Evolutionary conservation across 37 sponge, comb jelly and placozoan genomes (phyloP), one percentile per base, ranked within the genome.

Genomic region (Hexactinellida sp.): DNA sequence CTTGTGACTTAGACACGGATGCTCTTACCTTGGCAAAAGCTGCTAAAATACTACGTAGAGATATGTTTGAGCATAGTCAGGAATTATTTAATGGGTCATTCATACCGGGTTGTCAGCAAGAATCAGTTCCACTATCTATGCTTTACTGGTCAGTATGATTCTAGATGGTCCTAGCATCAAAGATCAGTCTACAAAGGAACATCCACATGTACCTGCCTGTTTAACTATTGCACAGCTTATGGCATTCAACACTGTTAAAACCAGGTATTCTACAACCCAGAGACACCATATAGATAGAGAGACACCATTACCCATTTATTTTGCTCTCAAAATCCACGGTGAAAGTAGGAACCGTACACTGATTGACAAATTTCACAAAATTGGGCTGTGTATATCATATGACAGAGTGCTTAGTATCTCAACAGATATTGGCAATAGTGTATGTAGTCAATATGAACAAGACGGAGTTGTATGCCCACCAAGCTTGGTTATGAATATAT

Each of bases 331-430:
- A n/a, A n/a, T n/a, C n/a, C n/a, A n/a, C n/a, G n/a, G n/a, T n/a
- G n/a, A n/a, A n/a, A 88, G 76, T 37, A 39, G 89, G 13, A 88
- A 88, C 47, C 25, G 85, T 24, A 54, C 54, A 54, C 82, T 88
- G 37, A 51, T 88, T 23, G 89, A 88, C 38, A 34, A 25, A 23
- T 34, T 88, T 35, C 63, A 54, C 24, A 23, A 36, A 36, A 37
- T 84, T 1, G 88, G 88, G 19, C 24, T 88, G 85, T 51, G 85
- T 51, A 85, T 88, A 35, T 85, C 88, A 1, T 88, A 88, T 55
- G 82, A 84, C 82, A 39, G 85, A 63, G 82, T 88, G 24, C 36
- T 88, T 71, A 25, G 34, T 9, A 36, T 88, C 19, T 85, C 85
- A 0, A 38, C 88, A 54, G 47, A 39, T 32, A 34, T 88, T 71